Conservation (phyloP, 1,140 invertebrate genomes). For the Cherax quadricarinatus region DNA sequence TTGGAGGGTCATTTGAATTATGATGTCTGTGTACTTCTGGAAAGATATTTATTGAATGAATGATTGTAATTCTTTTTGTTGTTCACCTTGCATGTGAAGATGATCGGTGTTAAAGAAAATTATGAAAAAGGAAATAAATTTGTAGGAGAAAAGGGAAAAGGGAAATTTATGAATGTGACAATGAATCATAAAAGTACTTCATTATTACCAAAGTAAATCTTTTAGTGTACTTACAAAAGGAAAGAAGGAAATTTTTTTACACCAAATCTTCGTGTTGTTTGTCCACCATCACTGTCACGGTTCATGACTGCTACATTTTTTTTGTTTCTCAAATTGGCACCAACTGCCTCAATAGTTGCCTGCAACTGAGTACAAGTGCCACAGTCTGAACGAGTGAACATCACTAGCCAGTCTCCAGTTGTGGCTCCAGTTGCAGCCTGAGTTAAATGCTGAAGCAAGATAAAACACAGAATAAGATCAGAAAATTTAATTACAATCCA, state of each 20-base stretch:
- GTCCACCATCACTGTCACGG: conserved; percentile 56
- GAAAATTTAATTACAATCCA: no score
- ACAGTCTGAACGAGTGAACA: conserved; percentile 74
- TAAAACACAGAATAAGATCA: no score
- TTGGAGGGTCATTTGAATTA: no score
- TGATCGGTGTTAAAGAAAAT: no score
- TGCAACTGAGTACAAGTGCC: conserved; percentile 30
- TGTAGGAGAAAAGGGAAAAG: no score
- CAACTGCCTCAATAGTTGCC: conserved; percentile 51
- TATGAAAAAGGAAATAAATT: no score
- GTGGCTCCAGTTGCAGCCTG: conserved; percentile 79
- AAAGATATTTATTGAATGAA: no score
- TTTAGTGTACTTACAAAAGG: conserved; percentile 56
- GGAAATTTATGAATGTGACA: no score
- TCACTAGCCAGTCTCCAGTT: conserved; percentile 79
- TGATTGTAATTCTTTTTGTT: no score
- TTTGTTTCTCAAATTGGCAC: conserved; percentile 43
- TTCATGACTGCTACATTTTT: conserved; percentile 65
- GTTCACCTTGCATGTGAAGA: no score
- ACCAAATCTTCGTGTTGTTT: conserved; percentile 67
- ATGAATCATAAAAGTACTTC: no score
- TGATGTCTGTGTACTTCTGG: no score
- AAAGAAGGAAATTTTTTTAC: conserved; percentile 69
- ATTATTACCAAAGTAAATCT: background rate
- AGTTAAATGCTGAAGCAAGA: conserved; percentile 78